Evolutionary conservation across 2,888 invertebrate genomes (phyloP).

Genomic region (Andrena praecox): DNA sequence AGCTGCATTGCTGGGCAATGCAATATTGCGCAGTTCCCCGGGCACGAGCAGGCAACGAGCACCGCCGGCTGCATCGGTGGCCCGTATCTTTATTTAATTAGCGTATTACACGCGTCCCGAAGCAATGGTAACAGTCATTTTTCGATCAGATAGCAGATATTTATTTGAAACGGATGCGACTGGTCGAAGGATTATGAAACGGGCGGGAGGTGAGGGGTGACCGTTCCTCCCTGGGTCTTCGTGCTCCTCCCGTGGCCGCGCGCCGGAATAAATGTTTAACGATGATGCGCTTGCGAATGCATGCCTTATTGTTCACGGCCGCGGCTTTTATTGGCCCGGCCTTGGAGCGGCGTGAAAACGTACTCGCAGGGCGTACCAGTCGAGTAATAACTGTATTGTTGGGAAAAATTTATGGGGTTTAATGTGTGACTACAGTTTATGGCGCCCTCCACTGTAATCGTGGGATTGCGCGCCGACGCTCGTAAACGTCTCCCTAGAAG

Average conservation of each 20-base stretch:
- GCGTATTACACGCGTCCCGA: conserved; percentile 49
- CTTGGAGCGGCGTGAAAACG: conserved; percentile 12
- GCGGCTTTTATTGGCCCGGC: conserved; percentile 3
- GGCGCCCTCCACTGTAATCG: not conserved
- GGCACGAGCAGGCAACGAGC: conserved; percentile 28
- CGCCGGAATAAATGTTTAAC: conserved; percentile 25
- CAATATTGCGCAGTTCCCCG: conserved; percentile 20
- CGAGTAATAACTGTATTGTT: conserved; percentile 26
- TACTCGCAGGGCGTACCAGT: not conserved
- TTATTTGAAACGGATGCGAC: conserved; percentile 59
- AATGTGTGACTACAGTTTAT: not conserved
- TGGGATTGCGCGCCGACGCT: conserved; percentile 2
- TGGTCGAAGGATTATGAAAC: conserved; percentile 47
- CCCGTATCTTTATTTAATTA: conserved; percentile 59
- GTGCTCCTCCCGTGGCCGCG: not conserved
- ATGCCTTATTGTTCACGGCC: conserved; percentile 9
- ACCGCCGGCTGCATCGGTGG: conserved; percentile 19
- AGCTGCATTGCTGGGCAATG: not conserved
- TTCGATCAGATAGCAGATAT: conserved; percentile 58
- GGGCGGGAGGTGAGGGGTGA: not conserved
- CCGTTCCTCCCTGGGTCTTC: not conserved
- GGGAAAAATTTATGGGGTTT: conserved; percentile 24
- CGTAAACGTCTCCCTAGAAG: not conserved
- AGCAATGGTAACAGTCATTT: conserved; percentile 50
- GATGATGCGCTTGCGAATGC: not conserved